Base-by-base conservation (phyloP, 2,888 invertebrate genomes). In the Torymus auratus region DNA sequence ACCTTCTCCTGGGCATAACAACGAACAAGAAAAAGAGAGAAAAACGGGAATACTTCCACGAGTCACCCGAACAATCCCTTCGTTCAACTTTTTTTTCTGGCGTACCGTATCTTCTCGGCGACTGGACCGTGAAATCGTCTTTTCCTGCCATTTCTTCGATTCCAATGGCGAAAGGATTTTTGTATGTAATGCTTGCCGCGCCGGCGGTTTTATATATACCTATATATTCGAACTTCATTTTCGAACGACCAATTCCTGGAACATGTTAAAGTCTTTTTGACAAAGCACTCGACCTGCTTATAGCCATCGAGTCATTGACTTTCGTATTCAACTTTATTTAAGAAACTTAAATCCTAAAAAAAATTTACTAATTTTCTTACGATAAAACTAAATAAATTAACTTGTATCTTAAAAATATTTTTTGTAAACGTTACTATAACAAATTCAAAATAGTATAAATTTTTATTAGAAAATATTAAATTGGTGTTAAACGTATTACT, bases 81-180 rank as follows among this genome's bases (percentile, higher is more conserved):
- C 71, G n/a, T 52, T 74, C 28, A 58, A 20, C n/a, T 52, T 60
- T 79, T 72, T 58, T 72, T 77, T 77, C 13, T 50, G 10, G 20
- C 17, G 67, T 15, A 65, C 23, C 52, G 62, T 64, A 73, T 81
- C 71, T 77, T 73, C 58, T 53, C 28, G 68, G 28, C 28, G 70
- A 77, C 62, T 78, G 75, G 65, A 83, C 72, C 78, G 72, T 83
- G 76, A 83, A 83, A 78, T 78, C 71, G 82, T 77, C 56, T 71
- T 80, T 82, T 82, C 75, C 60, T 80, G 53, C 64, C 71, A 65
- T 61, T 75, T 74, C 68, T 78, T 80, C 64, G 80, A 80, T 74
- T 74, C 55, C 76, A 41, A 64, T 12, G 28, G 53, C 53, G 75
- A 56, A 76, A 76, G 69, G 65, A 75, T 79, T 79, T 82, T 76